Base-by-base conservation (phyloP, 2,888 invertebrate genomes). In the Loripinus fragilis region DNA sequence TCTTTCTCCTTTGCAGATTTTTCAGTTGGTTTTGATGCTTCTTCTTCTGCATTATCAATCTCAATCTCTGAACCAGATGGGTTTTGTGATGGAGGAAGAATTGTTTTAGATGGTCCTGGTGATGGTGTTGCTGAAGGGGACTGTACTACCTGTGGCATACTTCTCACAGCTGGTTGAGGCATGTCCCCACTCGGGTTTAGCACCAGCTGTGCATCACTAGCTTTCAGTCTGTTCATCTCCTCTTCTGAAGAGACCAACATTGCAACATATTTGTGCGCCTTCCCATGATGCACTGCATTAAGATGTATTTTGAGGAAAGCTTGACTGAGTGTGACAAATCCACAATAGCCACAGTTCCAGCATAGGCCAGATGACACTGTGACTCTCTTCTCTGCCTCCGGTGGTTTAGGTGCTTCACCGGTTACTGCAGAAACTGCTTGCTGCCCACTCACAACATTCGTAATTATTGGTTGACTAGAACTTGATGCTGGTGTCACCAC, bases 331-430 rank as follows among this genome's bases (percentile, higher is more conserved):
- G 90, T 88, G 33, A 88, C 87, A 78, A 88, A 90, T 20, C 81
- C 76, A 74, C 91, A 91, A 76, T 90, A 90, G 15, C 88, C 89
- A 86, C 91, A 91, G 66, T 86, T 88, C 90, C 89, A 91, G 71
- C 89, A 89, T 20, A 88, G 76, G 30, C 86, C 87, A 17, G 88
- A 86, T 12, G 86, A 85, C 20, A 85, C 86, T 30, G 85, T 84
- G 10, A 81, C 76, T 41, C 73, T 83, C 35, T 48, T 33, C 33
- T 33, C 50, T 38, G 25, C 17, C 3, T 20, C 23, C n/a, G 76
- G 25, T 33, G 73, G 33, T 64, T 70, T 70, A 1, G 66, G 71
- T 28, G 69, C 35, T 28, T 67, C 65, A 20, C 68, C 60, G 12
- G 77, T 69, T 17, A 69, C 76, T 15, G 60, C 75, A 35, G 71